phyloP scores from a whole-genome alignment of 2,113 vertebrate genomes.

The Hydrolagus affinis region DNA sequence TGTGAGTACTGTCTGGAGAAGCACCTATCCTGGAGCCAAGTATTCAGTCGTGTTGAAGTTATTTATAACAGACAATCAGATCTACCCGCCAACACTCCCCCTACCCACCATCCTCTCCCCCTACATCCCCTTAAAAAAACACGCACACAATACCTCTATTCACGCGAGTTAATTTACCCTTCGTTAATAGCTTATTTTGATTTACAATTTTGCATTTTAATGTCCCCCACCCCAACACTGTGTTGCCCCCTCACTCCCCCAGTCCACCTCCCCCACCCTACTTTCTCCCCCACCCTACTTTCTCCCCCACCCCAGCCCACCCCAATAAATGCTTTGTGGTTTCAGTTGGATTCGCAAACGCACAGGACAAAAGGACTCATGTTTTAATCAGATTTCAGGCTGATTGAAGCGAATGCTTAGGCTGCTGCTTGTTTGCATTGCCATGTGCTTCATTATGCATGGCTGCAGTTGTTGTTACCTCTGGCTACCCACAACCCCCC shows the following conservation, averaged over 20 bases:
- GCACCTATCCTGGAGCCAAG: neutral
- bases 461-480: constrained; percentile 34
- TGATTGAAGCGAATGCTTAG: constrained; percentile 39
- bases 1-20: constrained; percentile 64
- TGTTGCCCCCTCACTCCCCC: too few relatives aligned
- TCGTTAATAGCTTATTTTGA: too few relatives aligned
- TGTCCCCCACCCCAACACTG: too few relatives aligned
- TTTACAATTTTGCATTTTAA: too few relatives aligned
- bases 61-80: neutral
- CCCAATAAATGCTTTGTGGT: constrained; percentile 28
- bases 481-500: too few relatives aligned
- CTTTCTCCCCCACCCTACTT: neutral
- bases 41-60: neutral
- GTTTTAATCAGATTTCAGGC: constrained; percentile 41
- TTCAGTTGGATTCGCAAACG: constrained; percentile 41
- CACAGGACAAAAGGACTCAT: constrained; percentile 36
- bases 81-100: neutral
- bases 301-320: neutral
- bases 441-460: constrained; percentile 40
- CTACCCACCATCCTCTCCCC: neutral
- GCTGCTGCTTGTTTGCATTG: constrained; percentile 43
- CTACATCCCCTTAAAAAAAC: neutral
- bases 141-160: too few relatives aligned
- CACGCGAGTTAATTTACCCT: too few relatives aligned
- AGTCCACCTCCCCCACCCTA: neutral